Percentiles rank a stretch among this genome's conserved stretches.
phyloP scores from a whole-genome alignment of 2,888 invertebrate genomes.

The Andrena dorsata region DNA sequence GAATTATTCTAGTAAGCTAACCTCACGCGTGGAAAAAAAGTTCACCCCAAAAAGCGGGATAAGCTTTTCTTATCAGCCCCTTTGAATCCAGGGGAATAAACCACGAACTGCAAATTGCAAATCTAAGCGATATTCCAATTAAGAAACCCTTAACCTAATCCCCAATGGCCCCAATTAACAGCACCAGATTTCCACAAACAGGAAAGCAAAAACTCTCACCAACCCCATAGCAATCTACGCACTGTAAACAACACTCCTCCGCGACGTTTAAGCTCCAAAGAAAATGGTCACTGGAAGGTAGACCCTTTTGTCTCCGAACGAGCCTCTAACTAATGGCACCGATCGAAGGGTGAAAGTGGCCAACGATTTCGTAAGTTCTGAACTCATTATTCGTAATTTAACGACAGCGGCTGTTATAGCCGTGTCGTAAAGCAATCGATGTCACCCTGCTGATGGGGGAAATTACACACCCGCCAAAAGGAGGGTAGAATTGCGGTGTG shows the following conservation, averaged over 20 bases:
- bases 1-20: too few species aligned
- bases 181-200: too few species aligned
- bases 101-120: too few species aligned
- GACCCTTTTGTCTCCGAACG: neutral
- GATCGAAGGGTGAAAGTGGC: constrained; percentile 8
- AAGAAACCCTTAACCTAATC: too few species aligned
- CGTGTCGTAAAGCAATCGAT: constrained; percentile 37
- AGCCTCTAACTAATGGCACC: neutral
- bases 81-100: too few species aligned
- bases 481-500: constrained; percentile 15
- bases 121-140: too few species aligned
- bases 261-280: neutral
- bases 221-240: neutral
- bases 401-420: neutral
- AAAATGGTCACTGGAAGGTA: neutral
- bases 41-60: too few species aligned
- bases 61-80: too few species aligned
- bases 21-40: too few species aligned
- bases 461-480: neutral
- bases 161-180: too few species aligned
- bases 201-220: neutral
- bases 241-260: neutral
- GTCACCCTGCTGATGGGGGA: neutral
- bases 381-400: constrained; percentile 23
- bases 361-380: neutral